Percentiles rank a stretch among this genome's conserved stretches.
These are phyloP conservation scores for Rhea americana DNA, from an alignment of 2,113 vertebrate genomes.

Conservation along the genomic window DNA sequence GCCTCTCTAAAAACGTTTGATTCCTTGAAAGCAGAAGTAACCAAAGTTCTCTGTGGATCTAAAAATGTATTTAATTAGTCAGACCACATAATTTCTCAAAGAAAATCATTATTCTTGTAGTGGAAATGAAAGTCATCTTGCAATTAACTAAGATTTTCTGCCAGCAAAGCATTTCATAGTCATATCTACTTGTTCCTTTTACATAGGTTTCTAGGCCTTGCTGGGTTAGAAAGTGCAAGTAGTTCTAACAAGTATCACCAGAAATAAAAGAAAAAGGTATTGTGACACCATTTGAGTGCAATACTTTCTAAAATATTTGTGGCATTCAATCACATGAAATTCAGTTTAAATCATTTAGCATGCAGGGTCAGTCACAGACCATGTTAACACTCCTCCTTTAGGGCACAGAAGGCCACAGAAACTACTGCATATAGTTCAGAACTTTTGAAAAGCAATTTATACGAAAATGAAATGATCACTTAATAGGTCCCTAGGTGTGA, in stretches of 20 bases:
- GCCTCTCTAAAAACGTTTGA: not conserved
- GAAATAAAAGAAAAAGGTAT: not conserved
- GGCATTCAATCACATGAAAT: not conserved
- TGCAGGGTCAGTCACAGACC: not conserved
- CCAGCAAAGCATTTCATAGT: not conserved
- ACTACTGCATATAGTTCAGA: not conserved
- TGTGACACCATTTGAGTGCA: not conserved
- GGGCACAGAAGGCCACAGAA: not conserved
- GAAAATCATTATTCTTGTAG: not conserved
- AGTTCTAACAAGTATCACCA: not conserved
- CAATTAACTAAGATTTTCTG: not conserved
- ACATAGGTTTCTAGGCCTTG: not conserved
- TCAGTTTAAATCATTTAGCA: not conserved
- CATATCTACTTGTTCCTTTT: not conserved
- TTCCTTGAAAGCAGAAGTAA: constrained; percentile 20
- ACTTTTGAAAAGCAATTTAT: not conserved
- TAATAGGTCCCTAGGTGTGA: not conserved
- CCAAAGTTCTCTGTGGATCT: not conserved
- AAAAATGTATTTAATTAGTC: not conserved
- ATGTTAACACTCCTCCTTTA: not conserved
- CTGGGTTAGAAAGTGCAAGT: not conserved
- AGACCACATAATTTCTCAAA: not conserved
- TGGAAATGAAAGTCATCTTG: not conserved
- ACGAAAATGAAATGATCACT: not conserved
- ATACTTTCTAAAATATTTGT: not conserved